These are phyloP conservation scores for Sympetrum striolatum DNA, from an alignment of 2,888 invertebrate genomes.

Conservation along the genomic window DNA sequence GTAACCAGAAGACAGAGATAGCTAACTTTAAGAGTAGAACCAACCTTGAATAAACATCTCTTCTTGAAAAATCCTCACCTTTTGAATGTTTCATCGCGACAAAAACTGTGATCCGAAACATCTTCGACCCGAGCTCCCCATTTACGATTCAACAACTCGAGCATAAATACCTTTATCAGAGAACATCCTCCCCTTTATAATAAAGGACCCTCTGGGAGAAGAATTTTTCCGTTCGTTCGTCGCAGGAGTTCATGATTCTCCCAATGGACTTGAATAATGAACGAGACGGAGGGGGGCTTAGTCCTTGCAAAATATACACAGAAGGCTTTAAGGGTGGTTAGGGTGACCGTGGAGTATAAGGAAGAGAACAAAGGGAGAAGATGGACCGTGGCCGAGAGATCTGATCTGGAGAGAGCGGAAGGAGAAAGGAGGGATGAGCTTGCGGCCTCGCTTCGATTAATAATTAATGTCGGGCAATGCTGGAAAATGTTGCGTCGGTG, in stretches of 20 bases:
- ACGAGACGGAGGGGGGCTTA: background rate
- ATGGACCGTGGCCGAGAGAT: background rate
- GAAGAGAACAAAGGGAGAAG: background rate
- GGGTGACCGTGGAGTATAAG: background rate
- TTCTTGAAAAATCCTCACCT: too few species aligned
- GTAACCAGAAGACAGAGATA: too few species aligned
- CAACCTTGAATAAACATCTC: too few species aligned
- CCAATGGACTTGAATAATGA: conserved; percentile 9
- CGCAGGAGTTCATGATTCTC: background rate
- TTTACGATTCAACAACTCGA: background rate
- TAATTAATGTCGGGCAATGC: background rate
- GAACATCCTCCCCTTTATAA: background rate
- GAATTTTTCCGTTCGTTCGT: background rate
- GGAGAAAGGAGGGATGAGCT: background rate
- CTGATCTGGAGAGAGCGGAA: background rate
- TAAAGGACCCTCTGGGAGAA: background rate
- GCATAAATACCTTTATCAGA: background rate
- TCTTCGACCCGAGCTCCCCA: background rate
- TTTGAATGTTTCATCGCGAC: too few species aligned
- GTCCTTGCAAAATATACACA: conserved; percentile 17
- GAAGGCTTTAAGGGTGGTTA: conserved; percentile 14
- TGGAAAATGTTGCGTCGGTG: background rate
- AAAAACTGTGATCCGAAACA: too few species aligned
- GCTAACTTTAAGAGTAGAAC: too few species aligned
- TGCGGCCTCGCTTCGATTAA: background rate